Percentiles rank a stretch among this genome's conserved stretches.
These are phyloP conservation scores for Platanista minor DNA, from an alignment of 2,113 vertebrate species.

Conservation along the genomic window DNA sequence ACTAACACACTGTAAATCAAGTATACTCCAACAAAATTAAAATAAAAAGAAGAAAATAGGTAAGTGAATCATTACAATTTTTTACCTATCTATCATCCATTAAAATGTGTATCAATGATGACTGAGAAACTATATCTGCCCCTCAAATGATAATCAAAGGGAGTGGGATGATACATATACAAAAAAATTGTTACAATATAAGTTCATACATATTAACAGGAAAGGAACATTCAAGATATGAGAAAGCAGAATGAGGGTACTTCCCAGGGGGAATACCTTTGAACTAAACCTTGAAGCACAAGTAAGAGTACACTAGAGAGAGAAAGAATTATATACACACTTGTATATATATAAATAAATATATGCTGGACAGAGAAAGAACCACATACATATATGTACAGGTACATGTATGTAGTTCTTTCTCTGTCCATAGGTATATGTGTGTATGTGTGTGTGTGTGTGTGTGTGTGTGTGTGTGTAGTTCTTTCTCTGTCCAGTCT, in stretches of 20 bases:
- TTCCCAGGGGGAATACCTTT: not conserved
- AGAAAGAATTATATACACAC: not conserved
- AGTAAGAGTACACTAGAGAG: not conserved
- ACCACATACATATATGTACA: not conserved
- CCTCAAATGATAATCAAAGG: not conserved
- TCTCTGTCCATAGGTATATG: not conserved
- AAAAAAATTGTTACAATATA: not conserved
- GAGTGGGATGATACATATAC: not conserved
- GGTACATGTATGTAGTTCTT: not conserved
- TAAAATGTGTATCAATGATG: not conserved
- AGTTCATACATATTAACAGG: not conserved
- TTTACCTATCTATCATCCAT: not conserved
- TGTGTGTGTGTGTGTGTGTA: not conserved
- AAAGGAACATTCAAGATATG: not conserved
- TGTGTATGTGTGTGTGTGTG: not conserved
- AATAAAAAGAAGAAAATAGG: not conserved
- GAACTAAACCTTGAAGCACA: not conserved
- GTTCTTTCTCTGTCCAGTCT: not conserved
- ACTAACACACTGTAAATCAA: not conserved
- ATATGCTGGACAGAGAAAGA: not conserved
- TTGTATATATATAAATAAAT: not conserved
- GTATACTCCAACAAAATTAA: not conserved
- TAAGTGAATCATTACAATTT: not conserved
- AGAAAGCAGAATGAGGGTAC: not conserved
- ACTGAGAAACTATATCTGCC: not conserved